Base-by-base conservation (phyloP, 2,113 vertebrate species). In the Empidonax traillii region DNA sequence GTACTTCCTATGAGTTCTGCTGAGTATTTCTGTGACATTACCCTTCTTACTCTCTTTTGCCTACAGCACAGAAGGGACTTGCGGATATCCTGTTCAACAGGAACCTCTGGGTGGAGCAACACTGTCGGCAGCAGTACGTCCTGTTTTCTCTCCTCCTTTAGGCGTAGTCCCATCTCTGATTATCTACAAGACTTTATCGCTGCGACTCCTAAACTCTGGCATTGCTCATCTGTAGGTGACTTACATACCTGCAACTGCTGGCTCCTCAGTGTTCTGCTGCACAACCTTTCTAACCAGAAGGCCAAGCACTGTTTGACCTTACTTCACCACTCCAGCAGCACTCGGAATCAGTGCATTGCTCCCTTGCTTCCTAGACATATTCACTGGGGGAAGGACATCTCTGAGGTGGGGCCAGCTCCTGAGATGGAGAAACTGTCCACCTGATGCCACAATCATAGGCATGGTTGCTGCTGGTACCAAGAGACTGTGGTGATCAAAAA, bases 181-280 rank as follows among this genome's bases (percentile, higher is more conserved):
- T 93, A 96, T 95, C 90, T 97, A 74, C 82, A 94, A 85, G 72
- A 35, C 39, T 91, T 95, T 88, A 93, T 96, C 87, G 56, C 77
- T 71, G 65, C 55, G 77, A 37, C 91, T 96, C 93, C 46, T 96
- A 59, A 92, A 90, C 35, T 80, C 72, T 63, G 85, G 65, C 43
- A 67, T 88, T 94, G 85, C 85, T 95, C 82, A 84, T 71, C 85
- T 90, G 73, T 51, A 83, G 78, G 62, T 93, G 78, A 91, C 58
- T 93, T 89, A 71, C 39, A 44, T 28, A 21, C 28, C 37, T 73
- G 59, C 79, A 72, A 3, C 68, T 86, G 47, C 35, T 90, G 76
- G 91, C 30, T 91, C 58, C 67, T 89, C 20, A n/a, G 81, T 87
- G 55, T 91, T 43, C 90, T 72, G 30, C 78, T 93, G 78, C 51